Evolutionary conservation across 2,113 vertebrate genomes (phyloP).

Genomic region (Podocnemis expansa): DNA sequence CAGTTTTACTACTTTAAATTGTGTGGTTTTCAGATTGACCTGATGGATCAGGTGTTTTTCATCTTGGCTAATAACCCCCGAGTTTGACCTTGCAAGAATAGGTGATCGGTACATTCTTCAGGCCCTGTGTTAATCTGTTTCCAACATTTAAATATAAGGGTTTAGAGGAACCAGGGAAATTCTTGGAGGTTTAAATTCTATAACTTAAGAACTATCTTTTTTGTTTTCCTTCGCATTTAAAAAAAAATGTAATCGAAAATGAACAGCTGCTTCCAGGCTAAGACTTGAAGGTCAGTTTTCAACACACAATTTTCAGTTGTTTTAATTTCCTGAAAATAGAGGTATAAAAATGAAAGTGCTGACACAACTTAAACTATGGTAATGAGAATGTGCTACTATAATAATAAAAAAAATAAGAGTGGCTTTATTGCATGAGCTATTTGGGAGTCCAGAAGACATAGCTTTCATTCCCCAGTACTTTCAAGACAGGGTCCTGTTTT

Average conservation of each 20-base stretch:
- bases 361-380: conserved; percentile 51
- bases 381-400: conserved; percentile 55
- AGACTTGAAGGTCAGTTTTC: conserved; percentile 22
- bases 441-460: background rate
- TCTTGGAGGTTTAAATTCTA: background rate
- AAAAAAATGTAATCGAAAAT: conserved; percentile 15
- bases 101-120: background rate
- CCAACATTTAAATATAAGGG: background rate
- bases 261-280: conserved; percentile 1
- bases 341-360: conserved; percentile 71
- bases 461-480: conserved; percentile 1
- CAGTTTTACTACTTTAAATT: background rate
- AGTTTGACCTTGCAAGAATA: background rate
- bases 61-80: background rate
- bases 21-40: background rate
- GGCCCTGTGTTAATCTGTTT: background rate
- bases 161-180: background rate
- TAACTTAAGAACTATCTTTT: background rate
- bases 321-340: conserved; percentile 62
- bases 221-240: background rate
- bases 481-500: conserved; percentile 45
- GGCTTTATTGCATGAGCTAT: conserved; percentile 46
- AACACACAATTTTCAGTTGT: conserved; percentile 42
- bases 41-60: background rate
- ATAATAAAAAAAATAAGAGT: conserved; percentile 48